These are phyloP conservation scores for Tapera naevia DNA, from an alignment of 2,797 vertebrate genomes.

Conservation along the genomic window DNA sequence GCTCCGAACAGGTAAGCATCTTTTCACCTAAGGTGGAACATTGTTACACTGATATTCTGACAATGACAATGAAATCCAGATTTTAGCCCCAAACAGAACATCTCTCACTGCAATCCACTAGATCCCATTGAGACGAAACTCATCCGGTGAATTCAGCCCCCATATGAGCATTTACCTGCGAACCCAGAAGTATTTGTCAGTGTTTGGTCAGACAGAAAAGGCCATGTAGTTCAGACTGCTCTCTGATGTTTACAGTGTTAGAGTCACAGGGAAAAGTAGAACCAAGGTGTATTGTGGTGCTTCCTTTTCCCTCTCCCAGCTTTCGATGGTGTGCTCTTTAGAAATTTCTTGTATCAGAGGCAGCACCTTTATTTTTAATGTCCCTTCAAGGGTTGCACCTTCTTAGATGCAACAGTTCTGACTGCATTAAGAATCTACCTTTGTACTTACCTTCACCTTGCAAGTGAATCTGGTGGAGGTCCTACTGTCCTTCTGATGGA, in stretches of 20 bases:
- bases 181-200: neutral
- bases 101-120: neutral
- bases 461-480: neutral
- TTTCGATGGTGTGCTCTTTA: neutral
- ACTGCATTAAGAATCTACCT: neutral
- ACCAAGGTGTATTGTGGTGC: neutral
- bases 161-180: neutral
- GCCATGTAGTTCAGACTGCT: neutral
- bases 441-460: neutral
- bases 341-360: neutral
- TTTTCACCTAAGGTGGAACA: neutral
- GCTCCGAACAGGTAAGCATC: neutral
- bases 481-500: neutral
- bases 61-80: neutral
- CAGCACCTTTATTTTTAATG: neutral
- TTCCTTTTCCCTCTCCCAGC: neutral
- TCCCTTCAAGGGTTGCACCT: neutral
- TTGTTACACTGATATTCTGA: neutral
- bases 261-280: neutral
- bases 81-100: neutral
- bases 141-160: neutral
- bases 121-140: neutral
- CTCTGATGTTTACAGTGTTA: neutral
- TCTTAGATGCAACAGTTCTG: neutral
- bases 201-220: neutral